Conservation (phyloP, 1,140 invertebrate genomes). For the Brachionus paranguensis region DNA sequence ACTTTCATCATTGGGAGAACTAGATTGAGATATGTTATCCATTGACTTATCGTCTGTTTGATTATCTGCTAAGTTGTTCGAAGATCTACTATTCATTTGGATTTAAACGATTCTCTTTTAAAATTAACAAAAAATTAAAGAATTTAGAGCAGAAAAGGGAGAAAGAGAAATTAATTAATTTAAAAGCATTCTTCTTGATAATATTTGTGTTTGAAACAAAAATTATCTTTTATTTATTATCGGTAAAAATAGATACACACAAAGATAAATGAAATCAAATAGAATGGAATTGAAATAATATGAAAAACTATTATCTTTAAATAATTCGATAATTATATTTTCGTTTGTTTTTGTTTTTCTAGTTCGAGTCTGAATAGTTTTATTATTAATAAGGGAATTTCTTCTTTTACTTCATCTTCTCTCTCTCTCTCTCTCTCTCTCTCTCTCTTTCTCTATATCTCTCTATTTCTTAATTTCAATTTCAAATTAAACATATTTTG, state of each 20-base stretch:
- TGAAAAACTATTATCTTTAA: constrained; percentile 37
- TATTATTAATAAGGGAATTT: constrained; percentile 20
- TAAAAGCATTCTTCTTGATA: background rate
- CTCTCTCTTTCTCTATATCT: too few relatives aligned
- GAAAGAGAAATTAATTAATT: constrained; percentile 12
- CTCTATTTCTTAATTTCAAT: background rate
- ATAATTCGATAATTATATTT: constrained; percentile 39
- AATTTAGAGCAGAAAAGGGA: too few relatives aligned
- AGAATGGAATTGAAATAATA: constrained; percentile 18
- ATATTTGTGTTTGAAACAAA: background rate
- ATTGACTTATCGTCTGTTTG: background rate
- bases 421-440: too few relatives aligned
- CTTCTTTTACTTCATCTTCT: background rate
- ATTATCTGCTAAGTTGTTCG: background rate
- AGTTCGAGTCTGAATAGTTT: constrained; percentile 17
- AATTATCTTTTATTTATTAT: constrained; percentile 35
- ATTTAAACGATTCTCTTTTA: background rate
- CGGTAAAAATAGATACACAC: background rate
- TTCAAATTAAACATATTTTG: constrained; percentile 2
- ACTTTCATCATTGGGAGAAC: background rate
- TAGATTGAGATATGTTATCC: constrained; percentile 24
- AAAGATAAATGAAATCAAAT: constrained; percentile 25
- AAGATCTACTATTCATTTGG: background rate
- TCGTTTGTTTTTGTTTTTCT: constrained; percentile 29
- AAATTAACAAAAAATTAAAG: background rate